Conservation (phyloP, 37 sponge, comb jelly and placozoan species). For the Halichondria panicea region DNA sequence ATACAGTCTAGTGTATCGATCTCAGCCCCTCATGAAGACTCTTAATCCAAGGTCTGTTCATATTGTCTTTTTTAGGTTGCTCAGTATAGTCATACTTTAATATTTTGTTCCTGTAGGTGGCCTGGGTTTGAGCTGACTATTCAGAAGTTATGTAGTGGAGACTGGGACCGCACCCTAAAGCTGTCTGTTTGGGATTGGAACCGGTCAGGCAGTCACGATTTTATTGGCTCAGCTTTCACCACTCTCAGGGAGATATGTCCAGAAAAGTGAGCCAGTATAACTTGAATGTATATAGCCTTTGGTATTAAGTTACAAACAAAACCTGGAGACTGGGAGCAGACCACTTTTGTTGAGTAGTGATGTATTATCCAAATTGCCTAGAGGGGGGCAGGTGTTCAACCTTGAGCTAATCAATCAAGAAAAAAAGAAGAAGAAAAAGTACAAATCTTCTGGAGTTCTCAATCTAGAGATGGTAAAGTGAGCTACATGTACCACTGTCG, state of each 20-base stretch:
- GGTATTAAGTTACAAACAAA: not conserved
- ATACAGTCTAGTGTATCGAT: slow-evolving; percentile 65
- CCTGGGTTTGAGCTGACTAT: slow-evolving; percentile 47
- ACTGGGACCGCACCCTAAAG: slow-evolving; percentile 68
- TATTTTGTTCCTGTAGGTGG: slow-evolving; percentile 45
- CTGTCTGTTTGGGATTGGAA: slow-evolving; percentile 87
- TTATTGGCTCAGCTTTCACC: slow-evolving; percentile 51
- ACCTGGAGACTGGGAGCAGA: not conserved
- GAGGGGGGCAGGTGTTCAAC: slow-evolving; percentile 57
- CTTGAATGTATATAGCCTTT: not conserved
- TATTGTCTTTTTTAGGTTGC: not conserved
- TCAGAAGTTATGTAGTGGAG: slow-evolving; percentile 84
- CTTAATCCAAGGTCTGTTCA: slow-evolving; percentile 65
- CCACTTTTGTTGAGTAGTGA: not conserved
- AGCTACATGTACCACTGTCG: not conserved
- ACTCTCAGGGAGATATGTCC: slow-evolving; percentile 59
- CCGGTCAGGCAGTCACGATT: slow-evolving; percentile 64
- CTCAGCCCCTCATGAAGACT: slow-evolving; percentile 69
- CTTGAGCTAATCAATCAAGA: slow-evolving; percentile 69
- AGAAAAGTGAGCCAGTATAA: slow-evolving; percentile 38
- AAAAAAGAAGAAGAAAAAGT: slow-evolving; percentile 79
- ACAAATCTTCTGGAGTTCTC: slow-evolving; percentile 64
- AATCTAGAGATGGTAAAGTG: slow-evolving; percentile 60
- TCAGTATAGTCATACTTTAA: not conserved
- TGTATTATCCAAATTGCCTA: too few relatives aligned